phyloP scores from a whole-genome alignment of 30 jellyfish, hydroid and myxozoan species.

The Nemopilema nomurai region DNA sequence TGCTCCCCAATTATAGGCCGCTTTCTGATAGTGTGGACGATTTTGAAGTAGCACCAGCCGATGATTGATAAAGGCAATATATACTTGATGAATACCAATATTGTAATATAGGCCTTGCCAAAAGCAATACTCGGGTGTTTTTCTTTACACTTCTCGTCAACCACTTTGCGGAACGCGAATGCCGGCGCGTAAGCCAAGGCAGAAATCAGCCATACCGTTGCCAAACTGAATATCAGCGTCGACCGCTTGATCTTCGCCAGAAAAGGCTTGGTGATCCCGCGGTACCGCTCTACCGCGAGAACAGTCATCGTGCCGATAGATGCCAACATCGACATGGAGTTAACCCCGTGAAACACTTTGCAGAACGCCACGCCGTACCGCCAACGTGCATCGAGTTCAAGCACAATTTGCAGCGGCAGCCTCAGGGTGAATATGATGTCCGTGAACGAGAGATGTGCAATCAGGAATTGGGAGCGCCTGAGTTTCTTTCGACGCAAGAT shows the following conservation, averaged over 20 bases:
- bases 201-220: constrained; percentile 48
- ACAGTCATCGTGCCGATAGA: constrained; percentile 67
- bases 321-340: constrained; percentile 52
- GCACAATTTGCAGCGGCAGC: constrained; percentile 39
- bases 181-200: constrained; percentile 38
- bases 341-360: constrained; percentile 52
- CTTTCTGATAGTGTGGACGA: constrained; percentile 24
- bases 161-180: constrained; percentile 11
- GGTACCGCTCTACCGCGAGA: constrained; percentile 69
- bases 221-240: constrained; percentile 12
- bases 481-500: constrained; percentile 9
- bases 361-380: constrained; percentile 63
- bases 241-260: constrained; percentile 23
- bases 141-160: constrained; percentile 43
- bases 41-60: constrained; percentile 44
- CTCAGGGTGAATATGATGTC: constrained; percentile 57
- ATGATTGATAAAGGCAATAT: constrained; percentile 48
- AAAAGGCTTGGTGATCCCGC: constrained; percentile 39
- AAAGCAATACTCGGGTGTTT: neutral
- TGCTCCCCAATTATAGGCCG: constrained; percentile 24
- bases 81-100: constrained; percentile 49
- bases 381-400: constrained; percentile 12
- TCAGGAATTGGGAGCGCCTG: constrained; percentile 50
- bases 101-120: constrained; percentile 17
- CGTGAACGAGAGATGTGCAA: constrained; percentile 68